Conservation (phyloP, 2,797 vertebrate genomes). For the Chelmon rostratus region DNA sequence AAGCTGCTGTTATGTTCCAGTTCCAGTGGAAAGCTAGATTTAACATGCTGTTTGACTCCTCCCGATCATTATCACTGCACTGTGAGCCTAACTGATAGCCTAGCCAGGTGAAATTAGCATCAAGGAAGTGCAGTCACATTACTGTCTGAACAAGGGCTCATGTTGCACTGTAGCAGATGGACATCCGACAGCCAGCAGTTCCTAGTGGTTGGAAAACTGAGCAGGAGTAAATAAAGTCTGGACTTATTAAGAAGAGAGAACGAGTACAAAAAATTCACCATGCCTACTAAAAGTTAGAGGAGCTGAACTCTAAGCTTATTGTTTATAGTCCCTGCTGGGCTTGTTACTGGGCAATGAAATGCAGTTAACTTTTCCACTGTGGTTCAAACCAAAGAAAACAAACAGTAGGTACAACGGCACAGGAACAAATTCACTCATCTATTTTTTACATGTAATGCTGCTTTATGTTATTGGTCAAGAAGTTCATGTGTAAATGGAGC, state of each 20-base stretch:
- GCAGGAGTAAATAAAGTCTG: not conserved
- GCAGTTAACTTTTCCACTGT: not conserved
- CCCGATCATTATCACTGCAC: not conserved
- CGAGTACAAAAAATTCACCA: not conserved
- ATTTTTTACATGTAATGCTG: not conserved
- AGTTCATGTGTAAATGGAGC: not conserved
- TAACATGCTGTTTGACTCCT: not conserved
- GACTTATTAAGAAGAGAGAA: not conserved
- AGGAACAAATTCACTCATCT: not conserved
- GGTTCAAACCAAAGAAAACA: constrained; percentile 12
- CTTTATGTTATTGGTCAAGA: not conserved
- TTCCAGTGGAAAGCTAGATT: not conserved
- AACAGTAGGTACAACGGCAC: not conserved
- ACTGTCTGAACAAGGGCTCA: not conserved
- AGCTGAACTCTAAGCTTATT: constrained; percentile 12
- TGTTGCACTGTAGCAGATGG: not conserved
- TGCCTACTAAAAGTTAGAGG: not conserved
- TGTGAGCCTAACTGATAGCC: not conserved
- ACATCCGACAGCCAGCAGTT: not conserved
- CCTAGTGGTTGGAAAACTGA: not conserved
- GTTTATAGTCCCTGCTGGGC: not conserved
- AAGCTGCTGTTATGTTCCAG: not conserved
- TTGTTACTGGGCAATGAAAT: constrained; percentile 1
- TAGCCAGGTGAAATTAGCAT: not conserved
- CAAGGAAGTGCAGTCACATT: not conserved